Evolutionary conservation across 2,888 invertebrate genomes (phyloP).

Genomic region (Stegophylla sp.): DNA sequence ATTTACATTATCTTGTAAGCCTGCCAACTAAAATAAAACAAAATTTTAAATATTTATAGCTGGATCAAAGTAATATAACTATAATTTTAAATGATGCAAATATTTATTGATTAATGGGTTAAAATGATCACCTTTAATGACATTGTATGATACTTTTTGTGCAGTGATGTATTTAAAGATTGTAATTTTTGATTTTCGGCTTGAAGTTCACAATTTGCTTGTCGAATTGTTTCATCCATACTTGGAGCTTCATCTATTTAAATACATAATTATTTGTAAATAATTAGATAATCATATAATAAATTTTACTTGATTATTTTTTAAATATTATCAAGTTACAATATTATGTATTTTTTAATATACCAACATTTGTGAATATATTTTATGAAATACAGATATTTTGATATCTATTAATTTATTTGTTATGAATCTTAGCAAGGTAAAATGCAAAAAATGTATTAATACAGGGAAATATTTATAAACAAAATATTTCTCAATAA

Average conservation of each 20-base stretch:
- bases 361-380: no score
- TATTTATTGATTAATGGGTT: neutral
- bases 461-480: no score
- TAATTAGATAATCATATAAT: no score
- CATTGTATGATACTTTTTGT: slow-evolving; percentile 91
- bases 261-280: neutral
- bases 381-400: no score
- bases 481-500: no score
- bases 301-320: neutral
- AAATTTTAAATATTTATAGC: neutral
- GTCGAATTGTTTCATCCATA: slow-evolving; percentile 82
- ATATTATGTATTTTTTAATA: no score
- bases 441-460: no score
- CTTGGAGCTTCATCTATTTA: slow-evolving; percentile 69
- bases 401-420: no score
- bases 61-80: neutral
- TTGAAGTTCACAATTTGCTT: slow-evolving; percentile 86
- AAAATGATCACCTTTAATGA: slow-evolving; percentile 73
- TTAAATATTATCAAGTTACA: neutral
- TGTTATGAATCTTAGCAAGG: no score
- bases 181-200: slow-evolving; percentile 91
- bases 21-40: slow-evolving; percentile 71
- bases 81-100: neutral
- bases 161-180: slow-evolving; percentile 85
- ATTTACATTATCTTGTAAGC: slow-evolving; percentile 84